Evolutionary conservation across 2,888 invertebrate species (phyloP), one percentile per base, ranked within the genome.

Genomic region (Pandemis corylana): DNA sequence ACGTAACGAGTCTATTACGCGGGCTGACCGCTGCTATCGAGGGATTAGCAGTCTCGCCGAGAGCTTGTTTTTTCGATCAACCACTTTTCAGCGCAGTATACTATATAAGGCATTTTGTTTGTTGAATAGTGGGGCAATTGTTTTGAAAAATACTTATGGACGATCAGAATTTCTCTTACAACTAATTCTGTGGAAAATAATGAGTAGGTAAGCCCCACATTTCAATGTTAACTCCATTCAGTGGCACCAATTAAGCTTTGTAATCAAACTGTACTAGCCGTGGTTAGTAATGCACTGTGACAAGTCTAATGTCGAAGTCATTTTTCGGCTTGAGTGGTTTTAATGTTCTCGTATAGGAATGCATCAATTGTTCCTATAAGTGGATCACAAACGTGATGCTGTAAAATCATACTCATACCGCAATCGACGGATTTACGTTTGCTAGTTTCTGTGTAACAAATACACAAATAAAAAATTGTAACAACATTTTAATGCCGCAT

Each of bases 31-130:
- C 62, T n/a, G 63, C 42, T 56, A 63, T 41, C 20, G 46, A 51
- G 28, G 74, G 74, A 74, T 74, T 74, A 70, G 7, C 61, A 66
- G 36, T 46, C 51, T 53, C 64, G 15, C 42, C 51, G 65, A 13
- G 49, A 41, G 49, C 68, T 66, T 69, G 74, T 74, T 74, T 68
- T 69, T 61, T 59, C 42, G 65, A 65, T 56, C 61, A 59, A 61
- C 51, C 51, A 44, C 63, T 51, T 42, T 13, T 9, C 49, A n/a
- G 12, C 53, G 6, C 53, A 59, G 28, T 12, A 12, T 15, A 56
- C 44, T 28, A 64, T 68, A 69, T 41, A 36, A n/a, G 44, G 12
- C 13, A 28, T 7, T 51, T 69, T 74, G 59, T 69, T 69, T 65
- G 59, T 65, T 28, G 28, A 69, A 42, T 49, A 59, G 44, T 20